Conservation (phyloP, 1,140 invertebrate species). For the Trachelipus rathkii region DNA sequence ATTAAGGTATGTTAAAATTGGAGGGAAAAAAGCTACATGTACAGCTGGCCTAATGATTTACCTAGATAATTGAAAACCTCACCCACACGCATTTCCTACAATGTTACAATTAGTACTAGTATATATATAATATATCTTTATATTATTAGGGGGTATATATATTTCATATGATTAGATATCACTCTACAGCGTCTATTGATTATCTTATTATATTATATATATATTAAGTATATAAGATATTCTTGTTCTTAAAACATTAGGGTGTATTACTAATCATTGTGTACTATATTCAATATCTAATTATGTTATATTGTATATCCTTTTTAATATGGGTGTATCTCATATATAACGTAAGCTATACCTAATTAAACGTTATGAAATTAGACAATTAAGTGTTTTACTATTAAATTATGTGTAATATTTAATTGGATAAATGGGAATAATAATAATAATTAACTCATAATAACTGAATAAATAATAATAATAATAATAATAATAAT, state of each 20-base stretch:
- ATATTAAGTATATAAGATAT: too few relatives aligned
- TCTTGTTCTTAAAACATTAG: neutral
- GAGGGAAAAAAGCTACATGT: neutral
- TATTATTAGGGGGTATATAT: neutral
- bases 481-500: slow-evolving; percentile 5
- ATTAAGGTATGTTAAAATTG: neutral
- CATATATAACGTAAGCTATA: neutral
- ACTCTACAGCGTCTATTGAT: too few relatives aligned
- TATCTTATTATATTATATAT: neutral
- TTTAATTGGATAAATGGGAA: neutral
- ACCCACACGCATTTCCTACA: neutral
- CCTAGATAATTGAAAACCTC: neutral
- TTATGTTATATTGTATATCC: neutral
- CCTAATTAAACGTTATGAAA: neutral
- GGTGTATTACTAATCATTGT: neutral
- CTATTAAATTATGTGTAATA: neutral
- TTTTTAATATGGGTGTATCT: neutral
- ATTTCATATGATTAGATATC: neutral
- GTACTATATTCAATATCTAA: neutral
- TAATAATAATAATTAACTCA: neutral
- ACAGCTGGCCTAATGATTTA: slow-evolving; percentile 6
- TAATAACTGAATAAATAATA: too few relatives aligned
- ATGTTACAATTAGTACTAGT: neutral
- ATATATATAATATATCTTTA: slow-evolving; percentile 5
- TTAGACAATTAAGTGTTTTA: neutral